Percentiles rank a stretch among this genome's conserved stretches.
Conservation (phyloP, 35 echinoderm and acorn worm genomes). For the Chiridota heheva region DNA sequence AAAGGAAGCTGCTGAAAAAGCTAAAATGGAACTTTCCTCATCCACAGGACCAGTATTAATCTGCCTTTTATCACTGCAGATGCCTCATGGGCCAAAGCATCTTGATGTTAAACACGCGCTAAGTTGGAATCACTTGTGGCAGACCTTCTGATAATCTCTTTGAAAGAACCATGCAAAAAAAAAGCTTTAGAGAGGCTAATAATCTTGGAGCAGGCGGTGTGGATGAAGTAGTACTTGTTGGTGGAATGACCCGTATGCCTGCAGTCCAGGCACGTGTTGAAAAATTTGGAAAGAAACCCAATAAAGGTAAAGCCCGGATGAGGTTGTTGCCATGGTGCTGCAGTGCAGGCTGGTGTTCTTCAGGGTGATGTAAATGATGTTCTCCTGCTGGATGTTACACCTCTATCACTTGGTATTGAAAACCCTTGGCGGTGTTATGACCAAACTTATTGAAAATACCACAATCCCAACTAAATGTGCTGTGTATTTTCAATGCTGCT, state of each 20-base stretch:
- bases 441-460: slow-evolving; percentile 64
- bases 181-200: slow-evolving; percentile 43
- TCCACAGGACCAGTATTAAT: neutral
- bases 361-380: slow-evolving; percentile 75
- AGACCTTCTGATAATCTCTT: slow-evolving; percentile 57
- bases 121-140: slow-evolving; percentile 61
- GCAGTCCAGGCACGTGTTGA: slow-evolving; percentile 44
- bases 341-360: slow-evolving; percentile 78
- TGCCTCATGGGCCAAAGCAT: slow-evolving; percentile 11
- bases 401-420: slow-evolving; percentile 89
- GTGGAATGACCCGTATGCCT: slow-evolving; percentile 77
- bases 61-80: neutral
- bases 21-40: slow-evolving; percentile 84
- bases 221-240: slow-evolving; percentile 68
- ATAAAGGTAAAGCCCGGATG: slow-evolving; percentile 87
- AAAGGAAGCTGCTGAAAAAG: slow-evolving; percentile 70
- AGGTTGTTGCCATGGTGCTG: slow-evolving; percentile 83
- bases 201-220: slow-evolving; percentile 27
- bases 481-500: slow-evolving; percentile 56
- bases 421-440: slow-evolving; percentile 79
- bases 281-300: slow-evolving; percentile 60
- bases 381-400: slow-evolving; percentile 81
- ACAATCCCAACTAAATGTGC: slow-evolving; percentile 83
- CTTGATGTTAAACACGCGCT: slow-evolving; percentile 28
- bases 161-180: slow-evolving; percentile 54